Base-by-base conservation (phyloP, 2,113 vertebrate species). In the Oostethus manadensis region DNA sequence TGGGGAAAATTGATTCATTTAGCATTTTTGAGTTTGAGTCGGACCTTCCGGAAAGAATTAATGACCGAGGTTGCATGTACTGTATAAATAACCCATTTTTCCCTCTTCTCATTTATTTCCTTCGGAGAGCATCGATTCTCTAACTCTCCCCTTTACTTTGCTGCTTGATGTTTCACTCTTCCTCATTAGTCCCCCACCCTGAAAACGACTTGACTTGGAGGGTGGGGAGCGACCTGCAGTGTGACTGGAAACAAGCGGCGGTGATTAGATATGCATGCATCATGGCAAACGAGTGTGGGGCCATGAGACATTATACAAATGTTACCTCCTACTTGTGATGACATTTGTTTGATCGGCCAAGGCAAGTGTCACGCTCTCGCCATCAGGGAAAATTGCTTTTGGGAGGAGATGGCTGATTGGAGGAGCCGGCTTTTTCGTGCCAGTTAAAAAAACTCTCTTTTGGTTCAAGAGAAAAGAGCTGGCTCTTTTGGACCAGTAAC, bases 71-170 rank as follows among this genome's bases (percentile, higher is more conserved):
- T 6, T 10, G 9, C 46, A 48, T 14, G 17, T 20, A n/a, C 17
- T 20, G 8, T 9, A 45, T 44, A 58, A 10, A 45, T 44, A 58
- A 10, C 29, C 42, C 40, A 18, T 38, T 35, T 14, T 11, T 38
- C 29, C 54, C 54, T 42, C 21, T 45, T 44, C 56, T 44, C 42
- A 58, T 58, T 23, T 58, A 43, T 58, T 58, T 43, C 56, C 56
- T 26, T 45, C 6, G 42, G 56, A 58, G 42, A 22, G 16, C 42
- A 58, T 58, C 43, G 56, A 58, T 58, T 16, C 16, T 5, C 44
- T 17, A 15, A 15, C 17, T 17, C 42, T 8, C 9, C 3, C 13
- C 42, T 10, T 18, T 43, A 14, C 43, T 47, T n/a, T 11, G 40
- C 8, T 47, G 56, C 56, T 58, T 46, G 22, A 47, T 46, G 22